phyloP scores from a whole-genome alignment of 2,113 vertebrate species.

The Sebastes fasciatus region DNA sequence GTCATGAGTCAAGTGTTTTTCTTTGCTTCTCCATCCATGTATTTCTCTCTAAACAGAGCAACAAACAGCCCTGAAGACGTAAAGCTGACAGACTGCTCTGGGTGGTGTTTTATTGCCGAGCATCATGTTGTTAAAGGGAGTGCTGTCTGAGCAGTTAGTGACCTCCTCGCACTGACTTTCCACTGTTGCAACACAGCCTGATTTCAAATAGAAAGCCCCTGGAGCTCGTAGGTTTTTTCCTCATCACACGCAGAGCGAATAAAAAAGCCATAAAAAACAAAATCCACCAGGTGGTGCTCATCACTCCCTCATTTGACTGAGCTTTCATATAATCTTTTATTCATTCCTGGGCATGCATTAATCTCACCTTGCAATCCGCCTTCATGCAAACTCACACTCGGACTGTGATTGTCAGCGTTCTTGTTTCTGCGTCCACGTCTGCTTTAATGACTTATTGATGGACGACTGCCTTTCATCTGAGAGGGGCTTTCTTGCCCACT shows the following conservation, averaged over 20 bases:
- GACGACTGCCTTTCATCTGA: conserved; percentile 79
- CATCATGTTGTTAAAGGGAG: conserved; percentile 61
- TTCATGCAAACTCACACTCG: conserved; percentile 17
- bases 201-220: conserved; percentile 27
- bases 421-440: conserved; percentile 55
- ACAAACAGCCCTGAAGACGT: conserved; percentile 40
- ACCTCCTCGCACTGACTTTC: conserved; percentile 29
- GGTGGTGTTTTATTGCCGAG: conserved; percentile 64
- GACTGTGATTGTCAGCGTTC: conserved; percentile 54
- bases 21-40: conserved; percentile 41
- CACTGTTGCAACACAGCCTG: conserved; percentile 18
- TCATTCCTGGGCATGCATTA: conserved; percentile 38
- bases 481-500: conserved; percentile 64
- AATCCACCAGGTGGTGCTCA: conserved; percentile 76
- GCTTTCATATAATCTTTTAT: conserved; percentile 53
- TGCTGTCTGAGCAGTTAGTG: conserved; percentile 60
- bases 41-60: conserved; percentile 46
- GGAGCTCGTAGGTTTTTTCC: conserved; percentile 7
- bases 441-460: conserved; percentile 81
- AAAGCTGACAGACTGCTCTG: conserved; percentile 36
- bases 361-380: conserved; percentile 37
- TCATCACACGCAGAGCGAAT: conserved; percentile 17
- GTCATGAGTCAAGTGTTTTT: conserved; percentile 28
- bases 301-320: conserved; percentile 53
- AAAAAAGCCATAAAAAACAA: conserved; percentile 29